phyloP scores from a whole-genome alignment of 2,113 vertebrate genomes.

The Pandion haliaetus region DNA sequence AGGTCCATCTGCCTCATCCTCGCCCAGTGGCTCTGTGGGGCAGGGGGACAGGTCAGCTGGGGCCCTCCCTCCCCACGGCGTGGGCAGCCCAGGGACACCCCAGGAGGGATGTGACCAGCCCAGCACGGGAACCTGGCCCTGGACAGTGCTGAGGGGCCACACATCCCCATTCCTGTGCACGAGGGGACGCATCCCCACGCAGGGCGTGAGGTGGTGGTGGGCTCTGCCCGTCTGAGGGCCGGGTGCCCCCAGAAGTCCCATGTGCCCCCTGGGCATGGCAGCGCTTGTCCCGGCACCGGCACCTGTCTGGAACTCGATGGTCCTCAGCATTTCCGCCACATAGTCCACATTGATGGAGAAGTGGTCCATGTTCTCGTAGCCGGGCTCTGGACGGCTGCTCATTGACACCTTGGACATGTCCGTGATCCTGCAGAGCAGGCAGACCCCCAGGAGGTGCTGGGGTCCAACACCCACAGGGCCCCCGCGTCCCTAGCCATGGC shows the following conservation, averaged over 20 bases:
- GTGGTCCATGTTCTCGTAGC: conserved; percentile 86
- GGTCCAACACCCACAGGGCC: neutral
- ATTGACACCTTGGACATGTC: conserved; percentile 76
- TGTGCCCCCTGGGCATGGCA: accelerated
- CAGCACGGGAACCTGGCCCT: neutral
- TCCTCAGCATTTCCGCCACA: conserved; percentile 78
- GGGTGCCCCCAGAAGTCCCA: neutral
- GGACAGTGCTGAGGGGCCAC: neutral
- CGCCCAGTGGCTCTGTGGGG: conserved; percentile 1
- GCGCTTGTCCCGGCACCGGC: accelerated
- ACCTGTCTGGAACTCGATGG: conserved; percentile 86
- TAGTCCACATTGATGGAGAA: conserved; percentile 80
- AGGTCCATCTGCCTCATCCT: conserved; percentile 3
- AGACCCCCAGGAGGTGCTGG: neutral
- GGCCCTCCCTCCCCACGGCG: accelerated
- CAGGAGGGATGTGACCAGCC: neutral
- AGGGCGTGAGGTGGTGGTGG: accelerated
- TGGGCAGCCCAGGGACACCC: accelerated
- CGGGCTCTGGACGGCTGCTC: conserved; percentile 74
- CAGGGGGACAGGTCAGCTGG: neutral
- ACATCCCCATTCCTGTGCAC: neutral
- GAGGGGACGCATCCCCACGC: neutral
- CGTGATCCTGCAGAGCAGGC: conserved; percentile 74
- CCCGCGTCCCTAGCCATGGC: accelerated
- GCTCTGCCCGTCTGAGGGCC: neutral